These are phyloP conservation scores for Cantharis flavilabris DNA, from an alignment of 2,888 invertebrate genomes.

Conservation along the genomic window DNA sequence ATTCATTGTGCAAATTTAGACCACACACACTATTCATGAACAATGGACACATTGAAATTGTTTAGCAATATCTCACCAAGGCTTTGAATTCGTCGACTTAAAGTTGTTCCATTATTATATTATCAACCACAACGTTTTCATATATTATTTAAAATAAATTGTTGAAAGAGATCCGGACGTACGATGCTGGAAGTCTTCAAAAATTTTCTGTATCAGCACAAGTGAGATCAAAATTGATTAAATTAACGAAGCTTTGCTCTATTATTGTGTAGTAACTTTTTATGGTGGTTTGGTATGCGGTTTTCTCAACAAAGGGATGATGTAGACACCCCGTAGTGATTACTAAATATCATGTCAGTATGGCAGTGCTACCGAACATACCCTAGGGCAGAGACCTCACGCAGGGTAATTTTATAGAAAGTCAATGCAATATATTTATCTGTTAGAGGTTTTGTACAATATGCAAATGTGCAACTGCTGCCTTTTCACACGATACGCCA, in stretches of 20 bases:
- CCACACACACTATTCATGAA: neutral
- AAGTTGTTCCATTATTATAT: neutral
- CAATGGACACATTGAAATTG: neutral
- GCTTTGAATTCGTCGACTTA: neutral
- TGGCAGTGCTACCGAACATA: slow-evolving; percentile 20
- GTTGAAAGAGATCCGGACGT: neutral
- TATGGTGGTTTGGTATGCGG: slow-evolving; percentile 22
- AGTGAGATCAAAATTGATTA: neutral
- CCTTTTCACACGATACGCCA: slow-evolving; percentile 11
- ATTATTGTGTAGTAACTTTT: neutral
- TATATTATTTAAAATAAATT: neutral
- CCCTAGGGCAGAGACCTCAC: slow-evolving; percentile 25
- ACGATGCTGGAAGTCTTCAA: neutral
- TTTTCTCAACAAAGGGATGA: slow-evolving; percentile 22
- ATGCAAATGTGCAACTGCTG: slow-evolving; percentile 28
- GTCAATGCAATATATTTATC: slow-evolving; percentile 19
- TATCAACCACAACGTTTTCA: neutral
- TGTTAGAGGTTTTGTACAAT: slow-evolving; percentile 15
- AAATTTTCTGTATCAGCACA: neutral
- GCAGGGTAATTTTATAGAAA: slow-evolving; percentile 23
- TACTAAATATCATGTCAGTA: slow-evolving; percentile 33
- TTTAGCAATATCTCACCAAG: neutral
- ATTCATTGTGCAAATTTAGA: neutral
- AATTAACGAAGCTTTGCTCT: neutral
- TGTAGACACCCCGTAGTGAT: slow-evolving; percentile 24